These are phyloP conservation scores for Potamilus streckersoni DNA, from an alignment of 1,140 invertebrate genomes.

Conservation along the genomic window DNA sequence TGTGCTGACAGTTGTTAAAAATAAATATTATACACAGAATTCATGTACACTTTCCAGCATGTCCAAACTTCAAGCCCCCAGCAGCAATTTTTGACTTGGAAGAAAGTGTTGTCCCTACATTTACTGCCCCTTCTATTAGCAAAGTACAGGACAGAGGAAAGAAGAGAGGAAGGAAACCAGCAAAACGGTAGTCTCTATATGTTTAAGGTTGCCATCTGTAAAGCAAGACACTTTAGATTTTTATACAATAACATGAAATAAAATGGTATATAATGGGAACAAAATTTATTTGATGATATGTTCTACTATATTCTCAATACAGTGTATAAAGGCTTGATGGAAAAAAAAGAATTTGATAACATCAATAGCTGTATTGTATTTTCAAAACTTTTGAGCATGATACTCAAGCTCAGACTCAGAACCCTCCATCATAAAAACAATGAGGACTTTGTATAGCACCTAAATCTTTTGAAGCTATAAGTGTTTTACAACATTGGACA, in stretches of 20 bases:
- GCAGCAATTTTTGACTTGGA: constrained; percentile 52
- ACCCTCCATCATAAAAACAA: too few species aligned
- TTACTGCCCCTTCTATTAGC: not conserved
- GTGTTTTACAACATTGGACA: too few species aligned
- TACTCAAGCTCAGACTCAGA: too few species aligned
- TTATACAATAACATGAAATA: not conserved
- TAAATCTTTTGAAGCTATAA: too few species aligned
- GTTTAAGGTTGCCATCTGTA: too few species aligned
- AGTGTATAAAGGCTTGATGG: too few species aligned
- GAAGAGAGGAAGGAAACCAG: constrained; percentile 41
- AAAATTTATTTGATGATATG: not conserved
- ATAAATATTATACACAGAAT: too few species aligned
- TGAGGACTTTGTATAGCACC: too few species aligned
- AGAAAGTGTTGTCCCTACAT: constrained; percentile 20
- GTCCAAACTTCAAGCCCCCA: constrained; percentile 40
- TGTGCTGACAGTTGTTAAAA: too few species aligned
- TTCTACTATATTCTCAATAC: not conserved
- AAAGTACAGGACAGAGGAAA: constrained; percentile 31
- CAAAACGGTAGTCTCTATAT: not conserved
- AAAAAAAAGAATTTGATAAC: too few species aligned
- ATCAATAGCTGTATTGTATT: too few species aligned
- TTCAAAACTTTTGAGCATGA: too few species aligned
- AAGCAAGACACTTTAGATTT: not conserved
- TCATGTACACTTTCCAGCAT: constrained; percentile 21
- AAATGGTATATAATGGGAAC: not conserved